Conservation (phyloP, 2,888 invertebrate genomes). For the Callyntrura sp. region DNA sequence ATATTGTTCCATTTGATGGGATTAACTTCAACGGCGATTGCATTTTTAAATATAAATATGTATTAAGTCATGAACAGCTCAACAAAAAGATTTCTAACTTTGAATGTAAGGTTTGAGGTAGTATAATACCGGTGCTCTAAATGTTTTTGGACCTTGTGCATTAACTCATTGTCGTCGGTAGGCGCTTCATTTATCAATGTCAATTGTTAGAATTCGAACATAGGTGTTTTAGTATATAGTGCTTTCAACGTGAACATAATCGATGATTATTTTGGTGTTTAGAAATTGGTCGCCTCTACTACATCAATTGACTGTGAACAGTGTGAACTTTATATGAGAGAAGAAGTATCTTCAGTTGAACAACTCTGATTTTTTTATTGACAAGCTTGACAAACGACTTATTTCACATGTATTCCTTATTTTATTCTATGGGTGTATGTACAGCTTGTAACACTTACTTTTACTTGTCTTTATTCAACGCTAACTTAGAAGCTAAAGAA, state of each 20-base stretch:
- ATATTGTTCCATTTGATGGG: no score
- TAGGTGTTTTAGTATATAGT: neutral
- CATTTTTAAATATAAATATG: no score
- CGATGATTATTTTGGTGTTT: conserved; percentile 1
- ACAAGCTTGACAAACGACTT: neutral
- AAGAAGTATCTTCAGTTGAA: neutral
- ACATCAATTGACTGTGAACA: neutral
- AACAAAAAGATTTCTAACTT: no score
- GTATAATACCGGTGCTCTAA: no score
- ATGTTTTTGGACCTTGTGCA: no score
- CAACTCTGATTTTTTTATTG: conserved; percentile 5
- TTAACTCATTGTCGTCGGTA: no score
- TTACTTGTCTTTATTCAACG: neutral
- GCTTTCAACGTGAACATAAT: neutral
- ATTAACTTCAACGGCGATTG: no score
- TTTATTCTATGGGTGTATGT: neutral
- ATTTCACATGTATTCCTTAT: conserved; percentile 33
- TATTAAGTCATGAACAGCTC: no score
- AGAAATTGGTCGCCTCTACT: conserved; percentile 12
- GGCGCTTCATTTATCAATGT: neutral
- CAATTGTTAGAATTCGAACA: neutral
- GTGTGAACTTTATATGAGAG: neutral
- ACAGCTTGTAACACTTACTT: neutral
- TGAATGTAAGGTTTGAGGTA: no score
- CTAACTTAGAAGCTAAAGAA: neutral